Evolutionary conservation across 1,140 invertebrate species (phyloP).

Genomic region (Drosophila erecta): DNA sequence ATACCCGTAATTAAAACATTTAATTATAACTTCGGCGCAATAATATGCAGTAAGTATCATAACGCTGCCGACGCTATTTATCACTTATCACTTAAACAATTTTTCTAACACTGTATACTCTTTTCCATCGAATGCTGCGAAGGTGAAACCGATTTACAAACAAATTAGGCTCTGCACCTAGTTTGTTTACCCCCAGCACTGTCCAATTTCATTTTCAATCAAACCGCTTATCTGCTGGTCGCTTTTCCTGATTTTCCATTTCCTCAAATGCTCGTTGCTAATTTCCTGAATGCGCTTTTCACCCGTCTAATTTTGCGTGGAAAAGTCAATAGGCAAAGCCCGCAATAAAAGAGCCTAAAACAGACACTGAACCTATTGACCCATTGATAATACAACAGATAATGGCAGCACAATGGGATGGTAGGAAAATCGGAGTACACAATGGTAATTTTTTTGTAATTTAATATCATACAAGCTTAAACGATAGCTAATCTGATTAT

Average conservation of each 20-base stretch:
- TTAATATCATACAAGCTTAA: neutral
- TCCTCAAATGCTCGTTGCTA: neutral
- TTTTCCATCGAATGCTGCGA: neutral
- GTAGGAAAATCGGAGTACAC: neutral
- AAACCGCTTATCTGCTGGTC: constrained; percentile 5
- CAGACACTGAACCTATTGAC: neutral
- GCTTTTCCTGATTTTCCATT: constrained; percentile 16
- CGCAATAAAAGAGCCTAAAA: constrained; percentile 5
- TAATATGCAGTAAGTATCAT: neutral
- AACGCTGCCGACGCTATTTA: neutral
- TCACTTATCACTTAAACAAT: neutral
- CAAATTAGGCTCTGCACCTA: neutral
- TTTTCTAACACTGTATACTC: neutral
- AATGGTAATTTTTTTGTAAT: neutral
- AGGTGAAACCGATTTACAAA: neutral
- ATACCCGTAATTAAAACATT: constrained; percentile 21
- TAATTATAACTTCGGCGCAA: constrained; percentile 1
- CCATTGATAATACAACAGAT: neutral
- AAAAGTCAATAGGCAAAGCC: constrained; percentile 26
- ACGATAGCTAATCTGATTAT: neutral
- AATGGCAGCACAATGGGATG: neutral
- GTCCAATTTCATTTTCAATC: constrained; percentile 5
- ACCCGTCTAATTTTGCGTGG: constrained; percentile 29
- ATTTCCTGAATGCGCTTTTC: constrained; percentile 32
- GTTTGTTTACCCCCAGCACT: constrained; percentile 1